Percentiles rank a stretch among this genome's conserved stretches.
Conservation (phyloP, 2,888 invertebrate genomes). For the Punctoribates punctum region DNA sequence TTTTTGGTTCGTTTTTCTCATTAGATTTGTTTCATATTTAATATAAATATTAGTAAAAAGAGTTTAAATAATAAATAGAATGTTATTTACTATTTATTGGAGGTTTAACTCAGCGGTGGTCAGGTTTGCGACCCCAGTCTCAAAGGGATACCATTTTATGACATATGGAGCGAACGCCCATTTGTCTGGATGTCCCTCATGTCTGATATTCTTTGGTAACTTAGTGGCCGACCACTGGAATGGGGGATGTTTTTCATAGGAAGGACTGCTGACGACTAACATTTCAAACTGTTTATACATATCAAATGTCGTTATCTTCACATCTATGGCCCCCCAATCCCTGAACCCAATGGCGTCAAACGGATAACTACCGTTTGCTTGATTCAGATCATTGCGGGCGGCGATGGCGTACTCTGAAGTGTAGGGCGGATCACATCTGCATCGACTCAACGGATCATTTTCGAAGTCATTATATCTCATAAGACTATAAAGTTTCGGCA, state of each 20-base stretch:
- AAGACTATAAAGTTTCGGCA: slow-evolving; percentile 61
- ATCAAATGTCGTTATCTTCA: slow-evolving; percentile 58
- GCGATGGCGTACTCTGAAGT: slow-evolving; percentile 69
- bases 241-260: slow-evolving; percentile 64
- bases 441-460: slow-evolving; percentile 65
- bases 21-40: too few species aligned
- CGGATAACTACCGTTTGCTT: slow-evolving; percentile 66
- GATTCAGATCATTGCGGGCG: slow-evolving; percentile 68
- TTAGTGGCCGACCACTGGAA: slow-evolving; percentile 73
- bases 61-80: neutral
- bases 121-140: neutral
- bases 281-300: slow-evolving; percentile 57
- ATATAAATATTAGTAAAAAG: too few species aligned
- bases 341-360: slow-evolving; percentile 66
- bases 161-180: slow-evolving; percentile 66
- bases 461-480: slow-evolving; percentile 68
- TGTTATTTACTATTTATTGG: neutral
- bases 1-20: too few species aligned
- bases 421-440: slow-evolving; percentile 67
- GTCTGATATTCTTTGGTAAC: slow-evolving; percentile 61
- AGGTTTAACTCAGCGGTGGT: neutral
- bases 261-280: slow-evolving; percentile 60
- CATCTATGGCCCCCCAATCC: slow-evolving; percentile 67
- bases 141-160: slow-evolving; percentile 58
- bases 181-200: slow-evolving; percentile 69